Base-by-base conservation (phyloP, 1,140 invertebrate genomes). In the Bicyclus anynana region DNA sequence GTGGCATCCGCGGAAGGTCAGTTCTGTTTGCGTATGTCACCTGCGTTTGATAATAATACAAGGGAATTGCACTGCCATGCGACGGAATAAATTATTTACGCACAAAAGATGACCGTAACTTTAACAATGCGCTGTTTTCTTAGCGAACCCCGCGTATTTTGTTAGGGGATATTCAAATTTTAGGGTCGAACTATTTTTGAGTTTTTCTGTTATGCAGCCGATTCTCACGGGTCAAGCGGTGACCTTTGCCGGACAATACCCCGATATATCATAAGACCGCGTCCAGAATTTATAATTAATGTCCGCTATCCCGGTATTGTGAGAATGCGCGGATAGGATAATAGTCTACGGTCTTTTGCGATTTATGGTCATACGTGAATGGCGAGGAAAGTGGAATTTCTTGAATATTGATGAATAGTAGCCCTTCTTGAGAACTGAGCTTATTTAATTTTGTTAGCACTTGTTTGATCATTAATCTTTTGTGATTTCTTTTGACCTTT, bases 121-220 rank as follows among this genome's bases (percentile, higher is more conserved):
- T 49, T 49, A 37, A 82, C 75, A 87, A 84, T 72, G 58, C 61
- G 54, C 52, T 86, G 80, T 87, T 87, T 84, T 87, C 81, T 83
- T 84, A 74, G 68, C 74, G 67, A 68, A 74, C 63, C 60, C 63
- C 59, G 50, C 55, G 35, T 67, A 49, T 67, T 63, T 56, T 56
- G 62, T 60, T n/a, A 69, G 77, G 79, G 79, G 69, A 84, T 86
- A 87, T 87, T 87, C 84, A 87, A 87, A 87, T 85, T 83, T 83
- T 79, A 80, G 84, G 81, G 84, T 84, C 77, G 76, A 73, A 68
- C 67, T 72, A 68, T 71, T 77, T 69, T 69, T 67, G 48, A 51
- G 58, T 71, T 77, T 76, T 80, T 78, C 73, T 70, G 66, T 53
- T 46, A 7, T 70, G 53, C 67, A 62, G 55, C 55, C 66, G 70